Conservation (phyloP, 2,797 vertebrate species). For the Sphaeramia orbicularis region DNA sequence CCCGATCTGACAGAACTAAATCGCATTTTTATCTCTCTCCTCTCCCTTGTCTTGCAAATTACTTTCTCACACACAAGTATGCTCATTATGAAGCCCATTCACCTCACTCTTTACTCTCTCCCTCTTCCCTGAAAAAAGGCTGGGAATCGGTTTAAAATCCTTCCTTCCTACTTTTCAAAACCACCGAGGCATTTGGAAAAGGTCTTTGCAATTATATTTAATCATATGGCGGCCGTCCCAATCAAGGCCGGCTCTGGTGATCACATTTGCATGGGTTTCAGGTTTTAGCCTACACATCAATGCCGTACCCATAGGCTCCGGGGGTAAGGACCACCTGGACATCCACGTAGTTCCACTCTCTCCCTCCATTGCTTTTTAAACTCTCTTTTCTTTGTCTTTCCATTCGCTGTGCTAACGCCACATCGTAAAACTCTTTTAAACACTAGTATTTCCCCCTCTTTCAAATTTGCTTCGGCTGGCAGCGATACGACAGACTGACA, state of each 20-base stretch:
- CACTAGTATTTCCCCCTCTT: background rate
- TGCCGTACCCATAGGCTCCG: constrained; percentile 61
- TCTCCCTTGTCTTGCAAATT: constrained; percentile 20
- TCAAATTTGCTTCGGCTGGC: too few species aligned
- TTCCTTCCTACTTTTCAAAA: constrained; percentile 77
- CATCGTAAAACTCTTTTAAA: too few species aligned
- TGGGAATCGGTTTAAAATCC: constrained; percentile 79
- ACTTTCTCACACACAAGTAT: constrained; percentile 20
- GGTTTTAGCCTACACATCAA: constrained; percentile 78
- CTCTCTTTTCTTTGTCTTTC: too few species aligned
- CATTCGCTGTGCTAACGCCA: too few species aligned
- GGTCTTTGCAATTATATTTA: constrained; percentile 86
- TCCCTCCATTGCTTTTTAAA: constrained; percentile 1
- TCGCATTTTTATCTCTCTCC: constrained; percentile 21
- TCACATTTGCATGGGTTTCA: constrained; percentile 87
- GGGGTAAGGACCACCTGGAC: constrained; percentile 82
- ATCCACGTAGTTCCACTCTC: constrained; percentile 37
- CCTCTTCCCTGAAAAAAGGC: constrained; percentile 32
- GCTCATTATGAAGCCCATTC: background rate
- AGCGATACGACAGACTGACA: too few species aligned
- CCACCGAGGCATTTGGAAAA: constrained; percentile 82
- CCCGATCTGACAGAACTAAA: constrained; percentile 61
- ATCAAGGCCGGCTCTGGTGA: constrained; percentile 82
- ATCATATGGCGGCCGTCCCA: constrained; percentile 84
- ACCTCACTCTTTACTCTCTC: constrained; percentile 29